Evolutionary conservation across 2,888 invertebrate genomes (phyloP).

Genomic region (Orchesellides sinensis): DNA sequence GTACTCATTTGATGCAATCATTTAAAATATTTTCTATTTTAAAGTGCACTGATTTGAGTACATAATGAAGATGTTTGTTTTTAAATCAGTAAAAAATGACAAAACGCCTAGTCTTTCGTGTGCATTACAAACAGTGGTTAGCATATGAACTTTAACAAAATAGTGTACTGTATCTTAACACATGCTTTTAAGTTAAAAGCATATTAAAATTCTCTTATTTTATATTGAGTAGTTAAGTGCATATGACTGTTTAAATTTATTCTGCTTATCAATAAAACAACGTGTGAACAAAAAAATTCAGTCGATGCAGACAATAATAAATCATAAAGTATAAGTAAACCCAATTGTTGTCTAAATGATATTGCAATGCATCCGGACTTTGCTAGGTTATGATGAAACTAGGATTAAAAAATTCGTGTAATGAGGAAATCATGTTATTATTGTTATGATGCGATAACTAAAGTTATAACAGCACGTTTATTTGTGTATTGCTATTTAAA

Average conservation of each 20-base stretch:
- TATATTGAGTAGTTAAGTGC: background rate
- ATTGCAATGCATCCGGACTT: constrained; percentile 8
- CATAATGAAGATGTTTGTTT: background rate
- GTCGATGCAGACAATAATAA: background rate
- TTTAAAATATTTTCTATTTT: background rate
- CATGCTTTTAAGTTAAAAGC: too few species aligned
- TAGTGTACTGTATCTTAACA: too few species aligned
- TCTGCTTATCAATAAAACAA: background rate
- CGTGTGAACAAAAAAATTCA: constrained; percentile 5
- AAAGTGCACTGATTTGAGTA: background rate
- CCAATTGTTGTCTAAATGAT: constrained; percentile 13
- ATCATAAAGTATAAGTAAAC: background rate
- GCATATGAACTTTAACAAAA: too few species aligned
- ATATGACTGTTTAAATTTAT: background rate
- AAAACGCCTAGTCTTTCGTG: too few species aligned
- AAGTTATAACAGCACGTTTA: too few species aligned
- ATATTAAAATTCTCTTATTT: too few species aligned
- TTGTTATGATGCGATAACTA: too few species aligned
- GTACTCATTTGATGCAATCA: constrained; percentile 7
- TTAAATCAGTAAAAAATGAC: too few species aligned
- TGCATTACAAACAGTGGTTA: too few species aligned
- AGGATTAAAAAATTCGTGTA: background rate
- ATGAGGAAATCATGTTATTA: constrained; percentile 6
- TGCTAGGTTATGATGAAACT: background rate
- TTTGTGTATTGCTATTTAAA: too few species aligned